Base-by-base conservation (phyloP, 2,888 invertebrate species). In the Ctena decussata region DNA sequence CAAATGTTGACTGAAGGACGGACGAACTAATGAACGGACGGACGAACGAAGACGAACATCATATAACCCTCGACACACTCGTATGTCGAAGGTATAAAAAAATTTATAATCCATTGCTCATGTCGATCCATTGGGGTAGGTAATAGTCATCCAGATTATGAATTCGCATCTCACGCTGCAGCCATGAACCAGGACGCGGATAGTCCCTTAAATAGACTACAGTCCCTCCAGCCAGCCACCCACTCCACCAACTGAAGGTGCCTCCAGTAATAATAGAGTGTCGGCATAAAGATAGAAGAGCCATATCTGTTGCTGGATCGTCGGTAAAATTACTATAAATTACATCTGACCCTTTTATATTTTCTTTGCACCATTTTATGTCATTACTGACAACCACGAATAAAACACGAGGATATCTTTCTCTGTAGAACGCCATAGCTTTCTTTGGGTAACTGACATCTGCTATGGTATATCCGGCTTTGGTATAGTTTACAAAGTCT, bases 161-260 rank as follows among this genome's bases (percentile, higher is more conserved):
- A 12, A n/a, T 44, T 18, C 53, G 49, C 30, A 83, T 78, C 3
- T 49, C 21, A 41, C 41, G 8, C 41, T 41, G 41, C 21, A 87
- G 69, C 15, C 72, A 15, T 18, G 80, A 83, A 5, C 85, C 85
- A 6, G 72, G 82, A 78, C 32, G 77, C 11, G 81, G 83, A 44
- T 81, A 81, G 3, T 74, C 74, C 0, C 60, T 35, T 41, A 77
- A 87, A 35, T 83, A 87, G 6, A 87, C 72, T 1, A 87, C 87
- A 0, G 65, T 69, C 6, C 85, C 87, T 24, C 77, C 73, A 15
- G 85, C 44, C 41, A 87, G 57, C 84, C 84, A 87, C 6, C 77
- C 87, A 32, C 82, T 82, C 87, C 87, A 87, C 87, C 87, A 87
- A 1, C 87, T 77, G 69, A 82, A 87, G 11, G 87, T 82, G 24